A percentile compares a stretch with the other conserved stretches of the same genome.
These are phyloP conservation scores for Pseudomyrmex concolor DNA, from an alignment of 1,140 invertebrate species.

Conservation along the genomic window DNA sequence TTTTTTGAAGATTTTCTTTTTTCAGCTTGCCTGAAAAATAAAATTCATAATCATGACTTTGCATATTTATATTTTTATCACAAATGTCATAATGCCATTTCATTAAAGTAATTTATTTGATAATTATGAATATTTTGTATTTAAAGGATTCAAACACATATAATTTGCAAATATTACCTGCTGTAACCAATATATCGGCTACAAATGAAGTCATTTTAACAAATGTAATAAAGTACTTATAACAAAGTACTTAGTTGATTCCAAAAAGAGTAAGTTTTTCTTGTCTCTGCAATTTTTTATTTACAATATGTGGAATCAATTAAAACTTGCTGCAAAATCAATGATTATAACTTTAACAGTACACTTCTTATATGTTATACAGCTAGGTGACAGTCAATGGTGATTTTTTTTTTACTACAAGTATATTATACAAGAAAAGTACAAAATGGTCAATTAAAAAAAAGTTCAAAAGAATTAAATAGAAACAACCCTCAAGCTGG, in stretches of 20 bases:
- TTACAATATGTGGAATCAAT: not conserved
- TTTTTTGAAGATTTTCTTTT: constrained; percentile 81
- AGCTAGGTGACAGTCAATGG: not conserved
- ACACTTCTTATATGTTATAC: not conserved
- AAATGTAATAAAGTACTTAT: no score
- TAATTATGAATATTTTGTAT: constrained; percentile 11
- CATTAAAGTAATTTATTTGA: not conserved
- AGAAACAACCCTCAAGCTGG: not conserved
- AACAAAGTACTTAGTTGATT: no score
- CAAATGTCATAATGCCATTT: not conserved
- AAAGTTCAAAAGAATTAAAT: no score
- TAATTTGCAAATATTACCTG: constrained; percentile 70
- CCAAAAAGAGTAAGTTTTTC: not conserved
- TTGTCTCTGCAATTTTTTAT: not conserved
- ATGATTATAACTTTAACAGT: not conserved
- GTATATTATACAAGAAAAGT: not conserved
- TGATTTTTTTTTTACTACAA: not conserved
- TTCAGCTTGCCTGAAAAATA: constrained; percentile 73
- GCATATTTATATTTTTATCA: not conserved
- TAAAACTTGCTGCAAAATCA: not conserved
- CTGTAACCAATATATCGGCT: constrained; percentile 72
- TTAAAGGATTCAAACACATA: not conserved
- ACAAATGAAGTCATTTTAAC: constrained; percentile 77
- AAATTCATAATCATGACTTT: not conserved
- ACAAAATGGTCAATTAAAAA: not conserved